Percentiles rank a stretch among this genome's conserved stretches.
phyloP scores from a whole-genome alignment of 2,113 vertebrate genomes.

The Larimichthys polyactis region DNA sequence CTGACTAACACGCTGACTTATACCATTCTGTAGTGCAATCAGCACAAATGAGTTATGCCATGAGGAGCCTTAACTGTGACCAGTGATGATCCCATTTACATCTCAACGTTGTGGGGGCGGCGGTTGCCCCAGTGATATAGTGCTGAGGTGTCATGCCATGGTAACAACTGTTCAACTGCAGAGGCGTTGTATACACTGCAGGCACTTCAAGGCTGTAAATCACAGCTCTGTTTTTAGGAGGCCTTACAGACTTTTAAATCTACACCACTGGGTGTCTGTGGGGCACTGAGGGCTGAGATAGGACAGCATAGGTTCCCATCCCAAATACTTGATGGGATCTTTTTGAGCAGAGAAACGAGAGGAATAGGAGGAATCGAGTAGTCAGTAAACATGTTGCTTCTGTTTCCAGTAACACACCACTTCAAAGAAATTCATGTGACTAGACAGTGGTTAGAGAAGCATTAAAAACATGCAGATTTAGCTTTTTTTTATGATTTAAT shows the following conservation, averaged over 20 bases:
- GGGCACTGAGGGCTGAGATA: constrained; percentile 6
- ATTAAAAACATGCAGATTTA: not conserved
- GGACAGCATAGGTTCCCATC: not conserved
- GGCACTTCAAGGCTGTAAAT: constrained; percentile 70
- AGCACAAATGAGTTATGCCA: constrained; percentile 18
- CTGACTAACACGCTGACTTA: not conserved
- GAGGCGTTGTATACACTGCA: constrained; percentile 66
- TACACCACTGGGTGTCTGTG: not conserved
- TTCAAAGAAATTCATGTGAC: constrained; percentile 15
- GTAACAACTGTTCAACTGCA: constrained; percentile 61
- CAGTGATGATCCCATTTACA: constrained; percentile 50
- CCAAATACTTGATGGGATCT: constrained; percentile 1
- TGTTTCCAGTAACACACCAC: not conserved
- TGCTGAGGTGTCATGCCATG: constrained; percentile 63
- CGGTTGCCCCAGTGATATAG: constrained; percentile 62
- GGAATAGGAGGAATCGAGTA: not conserved
- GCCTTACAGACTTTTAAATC: constrained; percentile 51
- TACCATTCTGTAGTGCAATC: not conserved
- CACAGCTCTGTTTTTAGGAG: constrained; percentile 61
- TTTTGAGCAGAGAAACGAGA: constrained; percentile 3
- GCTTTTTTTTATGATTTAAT: not conserved
- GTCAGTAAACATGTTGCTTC: not conserved
- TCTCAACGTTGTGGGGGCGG: constrained; percentile 33
- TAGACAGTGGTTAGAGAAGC: not conserved
- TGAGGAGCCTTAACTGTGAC: constrained; percentile 34